A percentile compares a stretch with the other conserved stretches of the same genome.
Conservation (phyloP, 1,140 invertebrate species). For the Varroa destructor region DNA sequence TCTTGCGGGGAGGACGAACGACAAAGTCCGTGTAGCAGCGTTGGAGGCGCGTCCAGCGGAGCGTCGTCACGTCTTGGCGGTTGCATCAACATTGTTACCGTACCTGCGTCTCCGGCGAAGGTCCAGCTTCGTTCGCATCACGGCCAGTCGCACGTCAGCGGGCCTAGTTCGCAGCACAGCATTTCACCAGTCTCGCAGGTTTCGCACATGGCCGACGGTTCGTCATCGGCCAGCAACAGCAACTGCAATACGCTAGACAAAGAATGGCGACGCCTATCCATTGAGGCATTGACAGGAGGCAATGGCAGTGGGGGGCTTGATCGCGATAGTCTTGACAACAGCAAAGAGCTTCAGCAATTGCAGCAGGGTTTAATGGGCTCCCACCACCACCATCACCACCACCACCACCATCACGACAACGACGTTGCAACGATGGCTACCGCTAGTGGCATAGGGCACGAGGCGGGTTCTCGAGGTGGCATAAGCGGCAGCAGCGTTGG, state of each 20-base stretch:
- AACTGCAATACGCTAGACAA: slow-evolving; percentile 22
- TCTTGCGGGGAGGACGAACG: slow-evolving; percentile 7
- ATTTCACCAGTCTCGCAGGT: slow-evolving; percentile 16
- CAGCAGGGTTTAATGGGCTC: neutral
- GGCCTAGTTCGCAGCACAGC: neutral
- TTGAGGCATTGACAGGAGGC: no score
- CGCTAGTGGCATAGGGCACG: no score
- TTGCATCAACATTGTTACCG: slow-evolving; percentile 13
- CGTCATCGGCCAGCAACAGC: slow-evolving; percentile 25
- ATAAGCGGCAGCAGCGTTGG: no score
- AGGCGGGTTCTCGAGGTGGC: no score
- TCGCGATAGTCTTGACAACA: slow-evolving; percentile 19
- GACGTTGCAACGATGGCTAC: no score
- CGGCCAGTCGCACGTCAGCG: no score
- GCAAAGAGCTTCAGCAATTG: neutral
- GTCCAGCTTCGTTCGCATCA: slow-evolving; percentile 12
- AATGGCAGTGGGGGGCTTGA: neutral
- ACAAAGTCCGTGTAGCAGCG: slow-evolving; percentile 12
- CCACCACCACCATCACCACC: no score
- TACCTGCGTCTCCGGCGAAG: slow-evolving; percentile 19
- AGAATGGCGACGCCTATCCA: neutral
- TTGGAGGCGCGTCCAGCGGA: slow-evolving; percentile 12
- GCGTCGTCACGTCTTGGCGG: slow-evolving; percentile 20
- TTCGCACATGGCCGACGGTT: neutral
- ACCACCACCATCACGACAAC: no score